Percentiles rank a stretch among this genome's conserved stretches.
These are phyloP conservation scores for Noctua janthe DNA, from an alignment of 2,888 invertebrate genomes.

Conservation along the genomic window DNA sequence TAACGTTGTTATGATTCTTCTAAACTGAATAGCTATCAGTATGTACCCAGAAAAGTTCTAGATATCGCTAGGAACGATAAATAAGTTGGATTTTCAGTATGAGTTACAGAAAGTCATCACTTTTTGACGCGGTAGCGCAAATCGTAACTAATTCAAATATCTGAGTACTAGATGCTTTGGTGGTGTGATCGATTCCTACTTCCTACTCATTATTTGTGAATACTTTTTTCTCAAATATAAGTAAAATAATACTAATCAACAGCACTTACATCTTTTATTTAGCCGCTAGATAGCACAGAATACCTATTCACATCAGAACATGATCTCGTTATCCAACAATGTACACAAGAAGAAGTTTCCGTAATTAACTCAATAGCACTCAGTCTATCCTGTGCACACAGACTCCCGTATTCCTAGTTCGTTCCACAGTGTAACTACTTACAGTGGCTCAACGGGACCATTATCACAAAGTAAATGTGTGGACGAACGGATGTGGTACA, in stretches of 20 bases:
- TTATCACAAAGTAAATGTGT: background rate
- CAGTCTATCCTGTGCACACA: conserved; percentile 4
- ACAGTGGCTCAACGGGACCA: background rate
- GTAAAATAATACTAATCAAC: background rate
- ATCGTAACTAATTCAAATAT: background rate
- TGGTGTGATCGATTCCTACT: background rate
- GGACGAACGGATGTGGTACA: background rate
- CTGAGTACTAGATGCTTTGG: background rate
- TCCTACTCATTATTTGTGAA: background rate
- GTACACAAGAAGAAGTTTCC: background rate
- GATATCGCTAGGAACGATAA: background rate
- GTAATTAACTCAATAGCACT: conserved; percentile 32
- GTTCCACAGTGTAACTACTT: background rate
- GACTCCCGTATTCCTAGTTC: conserved; percentile 2
- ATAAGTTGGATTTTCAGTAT: background rate
- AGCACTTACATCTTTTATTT: background rate
- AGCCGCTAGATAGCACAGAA: background rate
- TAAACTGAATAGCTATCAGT: conserved; percentile 14
- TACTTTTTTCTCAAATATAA: background rate
- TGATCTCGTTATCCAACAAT: conserved; percentile 4
- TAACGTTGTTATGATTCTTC: conserved; percentile 17
- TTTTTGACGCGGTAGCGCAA: background rate
- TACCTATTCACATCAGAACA: background rate
- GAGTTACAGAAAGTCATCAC: background rate
- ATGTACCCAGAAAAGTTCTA: background rate